These are phyloP conservation scores for Nestor notabilis DNA, from an alignment of 2,113 vertebrate species.

Conservation along the genomic window DNA sequence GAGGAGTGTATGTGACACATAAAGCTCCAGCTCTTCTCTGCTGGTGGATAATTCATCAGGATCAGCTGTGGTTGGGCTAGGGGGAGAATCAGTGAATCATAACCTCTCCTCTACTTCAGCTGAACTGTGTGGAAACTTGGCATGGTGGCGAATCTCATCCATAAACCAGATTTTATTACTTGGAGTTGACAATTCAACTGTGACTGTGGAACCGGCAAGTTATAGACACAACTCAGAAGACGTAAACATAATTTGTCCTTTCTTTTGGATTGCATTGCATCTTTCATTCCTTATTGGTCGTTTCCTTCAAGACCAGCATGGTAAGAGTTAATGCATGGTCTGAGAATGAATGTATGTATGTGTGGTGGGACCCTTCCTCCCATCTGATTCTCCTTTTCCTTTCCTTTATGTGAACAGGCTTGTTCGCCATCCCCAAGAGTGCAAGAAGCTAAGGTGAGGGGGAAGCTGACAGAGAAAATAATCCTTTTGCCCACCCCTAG, in stretches of 20 bases:
- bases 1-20: background rate
- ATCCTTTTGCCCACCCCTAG: slow-evolving; percentile 43
- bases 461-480: slow-evolving; percentile 20
- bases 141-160: background rate
- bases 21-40: background rate
- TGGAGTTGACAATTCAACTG: slow-evolving; percentile 18
- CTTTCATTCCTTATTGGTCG: background rate
- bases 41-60: background rate
- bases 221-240: background rate
- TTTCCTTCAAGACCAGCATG: background rate
- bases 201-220: background rate
- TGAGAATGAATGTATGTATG: background rate
- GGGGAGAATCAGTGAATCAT: slow-evolving; percentile 6
- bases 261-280: background rate
- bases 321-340: slow-evolving; percentile 10
- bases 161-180: slow-evolving; percentile 20
- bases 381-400: slow-evolving; percentile 28
- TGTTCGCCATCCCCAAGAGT: background rate
- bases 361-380: background rate
- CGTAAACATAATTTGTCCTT: background rate
- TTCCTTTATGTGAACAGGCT: slow-evolving; percentile 32
- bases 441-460: slow-evolving; percentile 18
- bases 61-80: background rate
- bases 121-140: slow-evolving; percentile 35
- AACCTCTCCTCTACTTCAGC: background rate